These are phyloP conservation scores for Apostichopus japonicus DNA, from an alignment of 35 echinoderm and acorn worm species.

Conservation along the genomic window DNA sequence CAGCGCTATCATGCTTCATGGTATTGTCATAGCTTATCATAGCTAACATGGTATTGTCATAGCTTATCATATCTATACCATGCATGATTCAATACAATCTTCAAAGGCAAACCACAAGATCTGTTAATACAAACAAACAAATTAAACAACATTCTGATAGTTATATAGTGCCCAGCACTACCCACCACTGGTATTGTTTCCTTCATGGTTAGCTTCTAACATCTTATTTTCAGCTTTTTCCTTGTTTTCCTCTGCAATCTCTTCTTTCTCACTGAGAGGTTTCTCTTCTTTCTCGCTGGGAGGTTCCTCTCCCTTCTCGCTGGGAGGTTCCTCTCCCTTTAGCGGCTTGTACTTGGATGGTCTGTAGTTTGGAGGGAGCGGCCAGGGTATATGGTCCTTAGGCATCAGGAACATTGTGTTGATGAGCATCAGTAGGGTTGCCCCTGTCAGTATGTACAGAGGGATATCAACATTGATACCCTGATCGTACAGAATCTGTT, in stretches of 20 bases:
- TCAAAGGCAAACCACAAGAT: too few species aligned
- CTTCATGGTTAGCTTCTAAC: not conserved
- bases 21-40: too few species aligned
- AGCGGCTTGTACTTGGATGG: slow-evolving; percentile 39
- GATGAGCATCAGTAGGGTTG: slow-evolving; percentile 51
- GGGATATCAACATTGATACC: slow-evolving; percentile 55
- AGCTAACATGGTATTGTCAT: not conserved
- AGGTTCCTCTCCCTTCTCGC: not conserved
- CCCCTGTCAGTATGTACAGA: slow-evolving; percentile 68
- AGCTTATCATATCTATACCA: too few species aligned
- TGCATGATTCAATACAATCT: too few species aligned
- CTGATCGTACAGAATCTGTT: slow-evolving; percentile 66
- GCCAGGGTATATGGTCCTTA: slow-evolving; percentile 66
- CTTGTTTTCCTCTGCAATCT: not conserved
- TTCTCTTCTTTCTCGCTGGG: not conserved
- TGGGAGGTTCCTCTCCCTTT: not conserved
- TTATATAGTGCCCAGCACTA: not conserved
- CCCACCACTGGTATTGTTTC: not conserved
- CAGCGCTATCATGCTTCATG: too few species aligned
- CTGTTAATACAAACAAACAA: too few species aligned
- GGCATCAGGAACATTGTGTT: slow-evolving; percentile 73
- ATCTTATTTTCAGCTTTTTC: not conserved
- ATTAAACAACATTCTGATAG: too few species aligned
- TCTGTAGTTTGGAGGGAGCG: slow-evolving; percentile 67
- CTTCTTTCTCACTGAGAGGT: not conserved